phyloP scores from a whole-genome alignment of 2,113 vertebrate genomes.

The Strigops habroptila region DNA sequence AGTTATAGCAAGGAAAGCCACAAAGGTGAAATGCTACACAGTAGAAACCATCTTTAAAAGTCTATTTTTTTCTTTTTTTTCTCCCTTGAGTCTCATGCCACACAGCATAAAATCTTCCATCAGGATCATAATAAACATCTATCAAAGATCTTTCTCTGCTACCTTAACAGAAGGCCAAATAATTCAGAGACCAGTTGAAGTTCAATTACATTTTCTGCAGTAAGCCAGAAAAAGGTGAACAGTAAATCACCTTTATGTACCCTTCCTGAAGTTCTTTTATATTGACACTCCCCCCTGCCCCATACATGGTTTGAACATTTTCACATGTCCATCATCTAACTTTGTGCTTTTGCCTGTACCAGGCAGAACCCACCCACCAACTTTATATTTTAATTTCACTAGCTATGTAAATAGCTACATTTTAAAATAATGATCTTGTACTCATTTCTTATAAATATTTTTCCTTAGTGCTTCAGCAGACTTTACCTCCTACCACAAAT shows the following conservation, averaged over 20 bases:
- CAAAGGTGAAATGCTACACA: background rate
- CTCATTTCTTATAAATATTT: background rate
- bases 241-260: conserved; percentile 41
- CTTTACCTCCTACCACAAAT: background rate
- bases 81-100: background rate
- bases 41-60: background rate
- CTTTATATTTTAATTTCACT: background rate
- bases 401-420: background rate
- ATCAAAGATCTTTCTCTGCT: background rate
- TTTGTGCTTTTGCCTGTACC: background rate
- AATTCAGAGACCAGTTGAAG: conserved; percentile 46
- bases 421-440: background rate
- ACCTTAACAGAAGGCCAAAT: background rate
- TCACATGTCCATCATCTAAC: background rate
- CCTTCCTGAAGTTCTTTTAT: conserved; percentile 8
- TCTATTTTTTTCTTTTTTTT: background rate
- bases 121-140: conserved; percentile 13
- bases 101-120: background rate
- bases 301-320: background rate
- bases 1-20: background rate
- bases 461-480: background rate
- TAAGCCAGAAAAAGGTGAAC: conserved; percentile 17
- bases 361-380: background rate
- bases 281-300: background rate
- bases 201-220: conserved; percentile 40